phyloP scores from a whole-genome alignment of 2,888 invertebrate species.

The Eulithis prunata region DNA sequence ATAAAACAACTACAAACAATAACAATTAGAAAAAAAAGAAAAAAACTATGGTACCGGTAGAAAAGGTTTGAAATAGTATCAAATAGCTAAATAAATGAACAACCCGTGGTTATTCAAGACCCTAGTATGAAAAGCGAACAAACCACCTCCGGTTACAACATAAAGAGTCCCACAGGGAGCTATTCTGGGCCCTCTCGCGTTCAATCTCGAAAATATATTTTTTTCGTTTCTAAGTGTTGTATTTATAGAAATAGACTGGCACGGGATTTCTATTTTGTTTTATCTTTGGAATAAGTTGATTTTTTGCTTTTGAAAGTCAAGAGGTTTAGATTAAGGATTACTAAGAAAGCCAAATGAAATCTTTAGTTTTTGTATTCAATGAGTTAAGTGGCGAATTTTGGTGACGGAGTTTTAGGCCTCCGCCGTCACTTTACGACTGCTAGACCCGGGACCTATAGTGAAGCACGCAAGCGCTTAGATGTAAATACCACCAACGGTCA shows the following conservation, averaged over 20 bases:
- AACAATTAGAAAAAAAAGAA: too few relatives aligned
- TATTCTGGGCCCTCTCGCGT: constrained; percentile 77
- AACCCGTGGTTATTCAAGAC: constrained; percentile 16
- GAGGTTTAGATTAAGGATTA: constrained; percentile 41
- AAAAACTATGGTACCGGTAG: too few relatives aligned
- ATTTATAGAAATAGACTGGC: constrained; percentile 77
- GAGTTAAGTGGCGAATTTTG: too few relatives aligned
- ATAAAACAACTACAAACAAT: too few relatives aligned
- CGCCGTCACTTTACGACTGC: too few relatives aligned
- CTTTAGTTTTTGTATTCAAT: neutral
- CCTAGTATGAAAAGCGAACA: constrained; percentile 26
- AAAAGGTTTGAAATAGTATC: constrained; percentile 19
- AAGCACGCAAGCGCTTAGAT: too few relatives aligned
- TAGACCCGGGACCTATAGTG: too few relatives aligned
- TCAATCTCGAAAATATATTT: constrained; percentile 60
- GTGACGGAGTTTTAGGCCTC: too few relatives aligned
- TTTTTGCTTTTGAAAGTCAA: constrained; percentile 39
- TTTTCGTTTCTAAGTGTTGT: constrained; percentile 73
- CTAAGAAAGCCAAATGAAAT: constrained; percentile 1
- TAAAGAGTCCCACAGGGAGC: constrained; percentile 80
- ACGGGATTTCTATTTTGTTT: constrained; percentile 67
- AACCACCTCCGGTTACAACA: constrained; percentile 58
- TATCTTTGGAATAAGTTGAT: constrained; percentile 52
- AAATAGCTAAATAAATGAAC: constrained; percentile 26
- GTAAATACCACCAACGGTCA: too few relatives aligned